Base-by-base conservation (phyloP, 1,140 invertebrate species). In the Himalopsyche phryganea region DNA sequence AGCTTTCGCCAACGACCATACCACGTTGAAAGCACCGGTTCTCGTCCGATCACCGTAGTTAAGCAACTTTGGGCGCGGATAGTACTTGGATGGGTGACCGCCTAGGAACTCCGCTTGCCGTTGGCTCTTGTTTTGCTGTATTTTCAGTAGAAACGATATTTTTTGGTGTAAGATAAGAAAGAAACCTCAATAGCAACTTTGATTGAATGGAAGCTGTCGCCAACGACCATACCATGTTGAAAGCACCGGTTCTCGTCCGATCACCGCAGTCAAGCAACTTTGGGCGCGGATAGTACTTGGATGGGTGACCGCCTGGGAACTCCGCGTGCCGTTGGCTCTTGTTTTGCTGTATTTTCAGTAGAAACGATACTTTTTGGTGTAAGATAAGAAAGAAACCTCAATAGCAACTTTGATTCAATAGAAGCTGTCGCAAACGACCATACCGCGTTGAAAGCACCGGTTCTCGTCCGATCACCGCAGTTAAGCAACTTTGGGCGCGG, bases 11-110 rank as follows among this genome's bases (percentile, higher is more conserved):
- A 63, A 63, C 61, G 61, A 41, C 61, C 61, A 63, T 63, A 63
- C 56, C 48, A 63, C 20, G 61, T 52, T 63, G 61, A 63, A 63
- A 20, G 40, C 61, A 63, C 61, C 61, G 61, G 61, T 63, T 63
- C 61, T 63, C 61, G 61, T 63, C 61, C 61, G 61, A 63, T 63
- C 61, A 63, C 61, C 61, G 61, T 58, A 63, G 61, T 63, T 63
- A 63, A 63, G 61, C 61, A 63, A 51, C 61, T 54, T 63, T 63
- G 56, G 61, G 61, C 61, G 51, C 56, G 61, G 61, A 49, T 46
- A 63, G 61, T 63, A 63, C 61, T 63, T 63, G 56, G 61, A 63
- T 62, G 60, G 60, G 60, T 62, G 60, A 62, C 60, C 60, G 55
- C 60, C 58, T 63, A 55, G 60, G 60, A 63, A 63, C 60, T 58